Evolutionary conservation across 1,140 invertebrate species (phyloP).

Genomic region (Drosophila melanogaster): DNA sequence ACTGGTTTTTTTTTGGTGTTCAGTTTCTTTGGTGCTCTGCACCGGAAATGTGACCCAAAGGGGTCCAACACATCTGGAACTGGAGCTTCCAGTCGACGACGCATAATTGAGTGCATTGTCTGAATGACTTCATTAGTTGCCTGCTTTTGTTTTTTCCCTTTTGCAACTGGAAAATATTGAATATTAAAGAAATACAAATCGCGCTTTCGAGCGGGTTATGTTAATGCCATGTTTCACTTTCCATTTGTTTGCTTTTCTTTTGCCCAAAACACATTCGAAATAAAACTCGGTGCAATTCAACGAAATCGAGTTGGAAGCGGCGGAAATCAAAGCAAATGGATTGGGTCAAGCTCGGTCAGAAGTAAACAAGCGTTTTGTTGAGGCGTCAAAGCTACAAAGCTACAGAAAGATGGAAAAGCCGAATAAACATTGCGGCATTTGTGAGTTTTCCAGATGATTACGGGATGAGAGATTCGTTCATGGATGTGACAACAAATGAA

Average conservation of each 20-base stretch:
- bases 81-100: slow-evolving; percentile 5
- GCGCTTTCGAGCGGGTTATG: slow-evolving; percentile 30
- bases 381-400: slow-evolving; percentile 53
- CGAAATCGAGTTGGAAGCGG: slow-evolving; percentile 27
- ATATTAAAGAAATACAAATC: slow-evolving; percentile 29
- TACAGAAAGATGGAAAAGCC: slow-evolving; percentile 34
- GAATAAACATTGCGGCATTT: slow-evolving; percentile 39
- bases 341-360: slow-evolving; percentile 47
- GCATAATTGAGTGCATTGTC: slow-evolving; percentile 66
- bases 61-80: slow-evolving; percentile 23
- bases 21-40: slow-evolving; percentile 23
- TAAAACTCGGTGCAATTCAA: slow-evolving; percentile 21
- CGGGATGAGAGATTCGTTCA: slow-evolving; percentile 38
- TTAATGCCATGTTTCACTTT: slow-evolving; percentile 49
- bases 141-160: not conserved
- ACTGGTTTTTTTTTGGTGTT: slow-evolving; percentile 39
- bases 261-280: not conserved
- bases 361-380: slow-evolving; percentile 59
- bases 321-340: slow-evolving; percentile 50
- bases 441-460: slow-evolving; percentile 7
- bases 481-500: slow-evolving; percentile 71
- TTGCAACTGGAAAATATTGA: slow-evolving; percentile 43
- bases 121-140: slow-evolving; percentile 35
- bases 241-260: slow-evolving; percentile 9
- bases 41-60: slow-evolving; percentile 60